phyloP scores from a whole-genome alignment of 2,888 invertebrate genomes.

The Callinectes sapidus region DNA sequence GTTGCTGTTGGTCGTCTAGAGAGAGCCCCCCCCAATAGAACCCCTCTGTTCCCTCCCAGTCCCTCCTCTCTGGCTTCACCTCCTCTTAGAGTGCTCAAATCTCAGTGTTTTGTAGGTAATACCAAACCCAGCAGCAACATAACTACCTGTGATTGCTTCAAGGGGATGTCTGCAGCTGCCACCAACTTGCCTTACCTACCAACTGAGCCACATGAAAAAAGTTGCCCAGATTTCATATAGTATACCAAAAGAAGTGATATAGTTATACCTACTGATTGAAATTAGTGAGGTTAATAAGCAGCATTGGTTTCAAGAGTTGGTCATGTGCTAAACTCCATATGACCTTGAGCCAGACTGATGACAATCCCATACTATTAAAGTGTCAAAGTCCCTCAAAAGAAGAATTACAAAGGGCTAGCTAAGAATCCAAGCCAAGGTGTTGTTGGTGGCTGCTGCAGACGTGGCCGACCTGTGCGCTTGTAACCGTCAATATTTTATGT shows the following conservation, averaged over 20 bases:
- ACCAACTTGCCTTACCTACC: conserved; percentile 4
- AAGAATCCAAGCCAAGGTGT: neutral
- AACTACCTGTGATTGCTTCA: conserved; percentile 68
- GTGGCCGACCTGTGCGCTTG: conserved; percentile 42
- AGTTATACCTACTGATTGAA: neutral
- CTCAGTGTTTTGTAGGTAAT: conserved; percentile 56
- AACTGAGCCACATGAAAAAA: conserved; percentile 8
- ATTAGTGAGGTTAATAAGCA: neutral
- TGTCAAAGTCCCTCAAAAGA: neutral
- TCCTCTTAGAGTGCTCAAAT: conserved; percentile 62
- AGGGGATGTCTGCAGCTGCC: conserved; percentile 43
- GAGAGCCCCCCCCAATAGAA: neutral
- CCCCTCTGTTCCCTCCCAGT: neutral
- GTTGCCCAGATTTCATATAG: neutral
- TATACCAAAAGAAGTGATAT: neutral
- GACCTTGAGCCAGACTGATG: neutral
- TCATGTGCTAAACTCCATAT: neutral
- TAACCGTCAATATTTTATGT: conserved; percentile 32
- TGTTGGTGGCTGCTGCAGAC: conserved; percentile 15
- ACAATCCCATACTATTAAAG: neutral
- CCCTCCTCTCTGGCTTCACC: conserved; percentile 43
- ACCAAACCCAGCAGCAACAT: conserved; percentile 63
- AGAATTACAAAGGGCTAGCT: neutral
- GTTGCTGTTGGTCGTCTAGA: conserved; percentile 54
- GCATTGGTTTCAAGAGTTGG: neutral